Conservation (phyloP, 2,797 vertebrate genomes). For the Aphelocoma californica region DNA sequence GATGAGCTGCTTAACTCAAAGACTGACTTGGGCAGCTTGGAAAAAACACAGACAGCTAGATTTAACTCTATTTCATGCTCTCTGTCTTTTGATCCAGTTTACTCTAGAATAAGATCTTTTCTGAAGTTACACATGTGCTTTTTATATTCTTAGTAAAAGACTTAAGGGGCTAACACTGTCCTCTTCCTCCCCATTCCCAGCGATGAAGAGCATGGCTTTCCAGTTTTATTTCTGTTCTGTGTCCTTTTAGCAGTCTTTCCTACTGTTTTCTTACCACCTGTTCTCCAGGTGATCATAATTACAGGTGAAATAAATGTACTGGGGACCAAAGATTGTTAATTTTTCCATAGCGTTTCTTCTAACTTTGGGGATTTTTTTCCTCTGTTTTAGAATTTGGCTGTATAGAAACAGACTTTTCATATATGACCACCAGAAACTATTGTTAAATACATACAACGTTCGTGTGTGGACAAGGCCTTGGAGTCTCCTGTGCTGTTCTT, state of each 20-base stretch:
- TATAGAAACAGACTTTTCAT: neutral
- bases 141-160: neutral
- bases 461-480: neutral
- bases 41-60: neutral
- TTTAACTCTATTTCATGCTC: neutral
- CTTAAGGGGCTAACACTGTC: neutral
- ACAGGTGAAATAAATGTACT: neutral
- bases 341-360: neutral
- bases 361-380: neutral
- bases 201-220: fast-evolving
- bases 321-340: neutral
- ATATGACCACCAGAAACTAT: neutral
- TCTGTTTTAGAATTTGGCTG: neutral
- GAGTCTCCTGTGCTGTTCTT: neutral
- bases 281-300: neutral
- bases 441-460: neutral
- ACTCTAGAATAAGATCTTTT: neutral
- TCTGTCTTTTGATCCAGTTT: neutral
- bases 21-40: neutral
- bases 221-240: neutral
- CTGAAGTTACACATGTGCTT: neutral
- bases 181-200: neutral
- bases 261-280: neutral
- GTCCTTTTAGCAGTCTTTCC: neutral
- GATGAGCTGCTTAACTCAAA: neutral